These are phyloP conservation scores for Microtus ochrogaster DNA, from an alignment of 2,113 vertebrate genomes.

Conservation along the genomic window DNA sequence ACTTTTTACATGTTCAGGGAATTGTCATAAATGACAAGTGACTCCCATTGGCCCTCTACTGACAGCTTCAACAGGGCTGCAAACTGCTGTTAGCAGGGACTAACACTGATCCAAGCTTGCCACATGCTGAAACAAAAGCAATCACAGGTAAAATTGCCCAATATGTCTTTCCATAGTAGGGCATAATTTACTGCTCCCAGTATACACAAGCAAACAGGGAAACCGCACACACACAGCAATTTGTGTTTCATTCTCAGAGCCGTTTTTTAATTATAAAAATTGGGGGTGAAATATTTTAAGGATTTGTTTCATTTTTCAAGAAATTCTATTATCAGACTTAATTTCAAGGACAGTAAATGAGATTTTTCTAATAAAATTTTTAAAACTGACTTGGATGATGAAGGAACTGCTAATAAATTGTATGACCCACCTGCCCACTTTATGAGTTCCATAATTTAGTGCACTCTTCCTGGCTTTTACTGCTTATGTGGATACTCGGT, in stretches of 20 bases:
- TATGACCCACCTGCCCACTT: fast-evolving
- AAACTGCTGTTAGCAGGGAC: background rate
- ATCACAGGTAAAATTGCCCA: background rate
- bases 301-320: background rate
- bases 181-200: background rate
- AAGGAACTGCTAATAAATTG: background rate
- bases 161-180: background rate
- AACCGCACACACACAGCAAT: background rate
- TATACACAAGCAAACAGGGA: background rate
- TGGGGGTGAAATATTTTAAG: background rate
- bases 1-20: background rate
- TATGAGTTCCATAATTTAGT: background rate
- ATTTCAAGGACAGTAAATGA: background rate
- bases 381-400: background rate
- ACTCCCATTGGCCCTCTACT: background rate
- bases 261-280: background rate
- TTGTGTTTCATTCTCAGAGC: background rate
- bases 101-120: background rate
- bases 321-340: background rate
- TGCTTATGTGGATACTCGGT: background rate
- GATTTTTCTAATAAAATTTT: background rate
- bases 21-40: background rate
- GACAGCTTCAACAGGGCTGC: background rate
- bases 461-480: background rate
- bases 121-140: background rate